Conservation (phyloP, 1,140 invertebrate genomes). For the Musca domestica region DNA sequence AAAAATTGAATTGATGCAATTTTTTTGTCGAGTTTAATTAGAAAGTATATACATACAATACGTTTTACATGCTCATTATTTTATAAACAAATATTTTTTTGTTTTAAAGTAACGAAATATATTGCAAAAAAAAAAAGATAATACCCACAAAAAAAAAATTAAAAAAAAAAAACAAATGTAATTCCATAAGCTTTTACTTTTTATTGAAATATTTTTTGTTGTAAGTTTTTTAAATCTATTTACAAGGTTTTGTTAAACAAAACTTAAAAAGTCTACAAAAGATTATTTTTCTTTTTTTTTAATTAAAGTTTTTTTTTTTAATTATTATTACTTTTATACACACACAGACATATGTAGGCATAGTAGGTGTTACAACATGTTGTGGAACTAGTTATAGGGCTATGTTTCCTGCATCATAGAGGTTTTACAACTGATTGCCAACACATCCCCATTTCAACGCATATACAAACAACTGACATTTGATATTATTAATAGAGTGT, state of each 20-base stretch:
- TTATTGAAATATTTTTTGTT: conserved; percentile 2
- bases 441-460: background rate
- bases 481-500: conserved; percentile 15
- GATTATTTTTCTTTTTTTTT: background rate
- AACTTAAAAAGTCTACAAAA: conserved; percentile 7
- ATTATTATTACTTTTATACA: conserved; percentile 5
- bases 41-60: conserved; percentile 12
- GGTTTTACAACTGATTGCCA: background rate
- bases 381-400: too few species aligned
- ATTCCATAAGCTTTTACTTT: conserved; percentile 53
- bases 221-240: background rate
- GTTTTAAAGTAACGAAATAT: conserved; percentile 11
- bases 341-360: background rate
- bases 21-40: background rate
- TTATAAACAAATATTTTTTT: background rate
- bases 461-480: background rate
- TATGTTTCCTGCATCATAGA: conserved; percentile 2
- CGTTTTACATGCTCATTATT: conserved; percentile 14
- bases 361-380: too few species aligned
- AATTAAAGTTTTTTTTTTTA: background rate
- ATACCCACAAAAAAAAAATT: conserved; percentile 29
- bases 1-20: conserved; percentile 4
- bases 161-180: conserved; percentile 40
- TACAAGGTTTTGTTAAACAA: conserved; percentile 25
- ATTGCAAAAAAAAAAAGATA: conserved; percentile 24